Base-by-base conservation (phyloP, 2,888 invertebrate genomes). In the Synanthedon tipuliformis region DNA sequence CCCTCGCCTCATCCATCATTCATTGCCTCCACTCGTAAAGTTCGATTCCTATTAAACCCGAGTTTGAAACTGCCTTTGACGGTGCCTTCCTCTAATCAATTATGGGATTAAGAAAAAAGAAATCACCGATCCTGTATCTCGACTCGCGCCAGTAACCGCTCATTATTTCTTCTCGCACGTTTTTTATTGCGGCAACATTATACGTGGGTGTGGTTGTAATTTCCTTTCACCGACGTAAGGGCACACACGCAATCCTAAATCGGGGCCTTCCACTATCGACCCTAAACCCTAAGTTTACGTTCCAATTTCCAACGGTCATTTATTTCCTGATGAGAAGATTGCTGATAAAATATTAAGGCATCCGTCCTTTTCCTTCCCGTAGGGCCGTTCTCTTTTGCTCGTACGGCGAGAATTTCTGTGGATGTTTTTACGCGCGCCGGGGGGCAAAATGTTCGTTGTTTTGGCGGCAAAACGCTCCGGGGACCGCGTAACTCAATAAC, bases 171-270 rank as follows among this genome's bases (percentile, higher is more conserved):
- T 84, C 85, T 85, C 83, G 81, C 87, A 85, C 84, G 78, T 86
- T 87, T 87, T 87, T 87, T 86, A 84, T 83, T 83, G 82, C 79
- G 72, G 83, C 85, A 85, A 84, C 85, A 85, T 85, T 85, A 85
- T 85, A 85, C 86, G 87, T 87, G 87, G 87, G 87, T 86, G 87
- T 86, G 87, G 87, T 87, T 86, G 87, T 87, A 86, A 85, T 86
- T 87, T 86, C 86, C 86, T 86, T 87, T 86, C 86, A 86, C 87
- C 81, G 85, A 86, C 78, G 85, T 84, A 84, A 86, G 86, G 86
- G 86, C 87, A 87, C 87, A 87, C 87, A 87, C 84, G 86, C 85
- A 80, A 82, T 84, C 69, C 60, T 49, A 54, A 57, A 57, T 57
- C 56, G 52, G 51, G 55, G 54, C 68, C 64, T 56, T 48, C 56